Percentiles rank a stretch among this genome's conserved stretches.
Conservation (phyloP, 2,113 vertebrate species). For the Pica pica region DNA sequence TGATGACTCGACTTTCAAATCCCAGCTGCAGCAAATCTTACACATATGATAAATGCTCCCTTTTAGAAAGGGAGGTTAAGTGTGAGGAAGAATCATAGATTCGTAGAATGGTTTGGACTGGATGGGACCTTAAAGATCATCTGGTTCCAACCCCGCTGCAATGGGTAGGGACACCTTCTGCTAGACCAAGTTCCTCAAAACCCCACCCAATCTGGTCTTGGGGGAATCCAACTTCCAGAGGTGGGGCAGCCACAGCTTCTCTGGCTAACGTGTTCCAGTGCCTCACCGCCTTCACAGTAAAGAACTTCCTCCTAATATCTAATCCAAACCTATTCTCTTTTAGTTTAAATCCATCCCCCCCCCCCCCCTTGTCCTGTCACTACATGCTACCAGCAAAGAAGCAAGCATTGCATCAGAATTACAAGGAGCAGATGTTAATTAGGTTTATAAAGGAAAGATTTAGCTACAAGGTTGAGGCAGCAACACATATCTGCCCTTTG, state of each 20-base stretch:
- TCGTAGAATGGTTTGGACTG: background rate
- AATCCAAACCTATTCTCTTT: background rate
- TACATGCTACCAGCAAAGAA: background rate
- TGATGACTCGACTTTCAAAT: background rate
- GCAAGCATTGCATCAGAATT: background rate
- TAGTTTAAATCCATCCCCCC: background rate
- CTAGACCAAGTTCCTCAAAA: background rate
- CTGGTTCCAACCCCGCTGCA: background rate
- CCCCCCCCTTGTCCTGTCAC: background rate
- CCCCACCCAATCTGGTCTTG: background rate
- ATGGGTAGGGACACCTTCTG: too few species aligned
- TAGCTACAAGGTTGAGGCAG: fast-evolving
- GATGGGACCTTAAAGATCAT: fast-evolving
- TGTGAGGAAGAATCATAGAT: background rate
- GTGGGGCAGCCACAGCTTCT: background rate
- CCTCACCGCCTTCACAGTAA: background rate
- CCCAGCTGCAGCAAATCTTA: background rate
- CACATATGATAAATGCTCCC: background rate
- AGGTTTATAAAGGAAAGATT: background rate
- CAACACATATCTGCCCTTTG: fast-evolving
- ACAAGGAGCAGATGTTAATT: fast-evolving
- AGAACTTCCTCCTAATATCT: background rate
- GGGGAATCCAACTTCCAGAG: background rate
- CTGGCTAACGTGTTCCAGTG: background rate
- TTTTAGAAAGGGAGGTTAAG: background rate